Evolutionary conservation across 2,888 invertebrate species (phyloP), one percentile per base, ranked within the genome.

Genomic region (Magallana nippona): DNA sequence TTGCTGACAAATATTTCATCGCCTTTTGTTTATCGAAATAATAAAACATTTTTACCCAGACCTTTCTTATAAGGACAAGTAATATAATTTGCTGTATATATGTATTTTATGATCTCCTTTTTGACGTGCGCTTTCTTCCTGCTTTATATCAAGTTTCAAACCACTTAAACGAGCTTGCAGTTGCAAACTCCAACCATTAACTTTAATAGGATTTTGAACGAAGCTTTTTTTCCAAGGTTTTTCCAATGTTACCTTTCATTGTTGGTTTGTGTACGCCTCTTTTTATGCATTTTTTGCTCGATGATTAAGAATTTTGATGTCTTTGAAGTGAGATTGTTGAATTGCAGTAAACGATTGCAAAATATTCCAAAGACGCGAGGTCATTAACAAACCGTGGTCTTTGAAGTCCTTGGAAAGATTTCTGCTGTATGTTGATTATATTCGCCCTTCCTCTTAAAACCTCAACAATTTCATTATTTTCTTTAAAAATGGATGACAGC

Each of bases 321-420:
- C 71, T 71, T 71, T 71, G 13, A 32, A 71, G 27, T 71, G 11
- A 71, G 27, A 71, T 27, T 27, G 19, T 71, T 71, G 32, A 71
- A 71, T 71, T 3, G 71, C 71, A 22, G 13, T 60, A 10, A 19
- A 22, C 22, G 11, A 71, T 71, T 71, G 71, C 71, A 71, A 71
- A 62, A 71, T 22, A 3, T 13, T 71, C 32, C 15, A 27, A 27
- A 22, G 22, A 27, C 32, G 71, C 15, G 32, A 27, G 27, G 71
- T 71, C 27, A 71, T 8, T 71, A 17, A 15, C 22, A 27, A 32
- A 71, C 15, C 13, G 15, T 2, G 13, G 27, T 71, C 71, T 71
- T 71, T 71, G 71, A 71, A 22, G 71, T 71, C 15, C 27, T 71
- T 71, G 13, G 15, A 71, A 13, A 13, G 19, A 22, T 15, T 32